Evolutionary conservation across 1,140 invertebrate genomes (phyloP).

Genomic region (Frieseomelitta varia): DNA sequence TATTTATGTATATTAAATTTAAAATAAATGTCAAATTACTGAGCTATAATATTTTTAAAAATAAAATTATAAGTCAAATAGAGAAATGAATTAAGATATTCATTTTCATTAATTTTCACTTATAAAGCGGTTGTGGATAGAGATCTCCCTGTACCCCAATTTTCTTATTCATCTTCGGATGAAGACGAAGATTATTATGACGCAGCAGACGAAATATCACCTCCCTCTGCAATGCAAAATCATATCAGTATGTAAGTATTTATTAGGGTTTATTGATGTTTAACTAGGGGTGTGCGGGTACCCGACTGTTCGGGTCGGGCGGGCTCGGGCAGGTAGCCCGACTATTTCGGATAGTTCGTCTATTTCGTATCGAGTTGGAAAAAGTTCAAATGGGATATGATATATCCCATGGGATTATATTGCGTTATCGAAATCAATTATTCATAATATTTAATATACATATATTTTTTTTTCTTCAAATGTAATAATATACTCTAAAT

Average conservation of each 20-base stretch:
- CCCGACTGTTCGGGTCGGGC: too few species aligned
- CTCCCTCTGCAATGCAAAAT: slow-evolving; percentile 71
- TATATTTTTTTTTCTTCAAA: too few species aligned
- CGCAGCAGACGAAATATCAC: slow-evolving; percentile 91
- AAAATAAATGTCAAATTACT: slow-evolving; percentile 6
- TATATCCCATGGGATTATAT: too few species aligned
- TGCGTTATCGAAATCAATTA: too few species aligned
- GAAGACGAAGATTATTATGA: slow-evolving; percentile 98
- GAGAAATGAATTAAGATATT: neutral
- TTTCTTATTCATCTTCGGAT: slow-evolving; percentile 97
- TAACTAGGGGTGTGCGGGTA: too few species aligned
- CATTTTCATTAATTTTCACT: neutral
- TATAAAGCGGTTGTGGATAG: slow-evolving; percentile 61
- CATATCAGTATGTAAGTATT: slow-evolving; percentile 59
- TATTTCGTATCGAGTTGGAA: too few species aligned
- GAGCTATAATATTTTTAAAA: neutral
- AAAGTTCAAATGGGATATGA: too few species aligned
- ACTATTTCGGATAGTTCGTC: too few species aligned
- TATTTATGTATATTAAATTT: slow-evolving; percentile 18
- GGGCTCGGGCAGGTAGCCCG: too few species aligned
- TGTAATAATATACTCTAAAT: too few species aligned
- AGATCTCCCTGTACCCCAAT: slow-evolving; percentile 89
- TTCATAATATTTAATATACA: too few species aligned
- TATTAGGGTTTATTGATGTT: neutral
- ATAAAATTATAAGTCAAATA: neutral